Conservation (phyloP, 2,888 invertebrate species). For the Tridacna gigas region DNA sequence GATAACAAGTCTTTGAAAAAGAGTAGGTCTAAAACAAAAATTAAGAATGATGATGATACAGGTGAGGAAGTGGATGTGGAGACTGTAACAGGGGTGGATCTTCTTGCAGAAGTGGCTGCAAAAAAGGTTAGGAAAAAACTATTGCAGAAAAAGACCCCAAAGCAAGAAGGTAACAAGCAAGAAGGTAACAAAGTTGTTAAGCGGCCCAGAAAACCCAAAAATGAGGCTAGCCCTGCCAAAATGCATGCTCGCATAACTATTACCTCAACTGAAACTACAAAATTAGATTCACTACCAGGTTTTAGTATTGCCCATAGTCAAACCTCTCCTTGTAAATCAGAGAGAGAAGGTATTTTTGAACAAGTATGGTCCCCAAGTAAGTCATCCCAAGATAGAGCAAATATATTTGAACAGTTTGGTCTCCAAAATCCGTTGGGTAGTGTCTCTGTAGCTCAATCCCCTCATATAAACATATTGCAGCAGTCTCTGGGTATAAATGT, state of each 20-base stretch:
- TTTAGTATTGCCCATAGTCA: conserved; percentile 37
- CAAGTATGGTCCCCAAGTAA: conserved; percentile 44
- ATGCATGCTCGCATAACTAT: conserved; percentile 25
- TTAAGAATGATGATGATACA: conserved; percentile 42
- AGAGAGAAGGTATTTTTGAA: conserved; percentile 50
- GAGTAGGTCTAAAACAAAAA: conserved; percentile 35
- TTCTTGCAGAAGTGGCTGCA: conserved; percentile 23
- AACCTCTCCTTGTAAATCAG: conserved; percentile 19
- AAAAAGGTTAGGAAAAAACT: conserved; percentile 47
- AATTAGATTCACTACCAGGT: conserved; percentile 57
- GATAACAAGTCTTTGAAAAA: conserved; percentile 42
- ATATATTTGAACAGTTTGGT: conserved; percentile 66
- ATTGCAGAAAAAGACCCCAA: conserved; percentile 22
- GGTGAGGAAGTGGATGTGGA: conserved; percentile 62
- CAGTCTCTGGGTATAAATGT: conserved; percentile 29
- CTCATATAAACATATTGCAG: conserved; percentile 10
- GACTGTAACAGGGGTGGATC: conserved; percentile 48
- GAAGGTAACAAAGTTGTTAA: conserved; percentile 27
- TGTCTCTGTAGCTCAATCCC: conserved; percentile 20
- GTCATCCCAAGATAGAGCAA: conserved; percentile 51
- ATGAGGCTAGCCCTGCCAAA: conserved; percentile 11
- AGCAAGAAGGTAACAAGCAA: background rate
- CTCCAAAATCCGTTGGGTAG: conserved; percentile 20
- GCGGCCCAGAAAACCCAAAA: conserved; percentile 44
- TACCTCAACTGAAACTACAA: conserved; percentile 54